Evolutionary conservation across 2,888 invertebrate genomes (phyloP).

Genomic region (Troglohyphantes excavatus): DNA sequence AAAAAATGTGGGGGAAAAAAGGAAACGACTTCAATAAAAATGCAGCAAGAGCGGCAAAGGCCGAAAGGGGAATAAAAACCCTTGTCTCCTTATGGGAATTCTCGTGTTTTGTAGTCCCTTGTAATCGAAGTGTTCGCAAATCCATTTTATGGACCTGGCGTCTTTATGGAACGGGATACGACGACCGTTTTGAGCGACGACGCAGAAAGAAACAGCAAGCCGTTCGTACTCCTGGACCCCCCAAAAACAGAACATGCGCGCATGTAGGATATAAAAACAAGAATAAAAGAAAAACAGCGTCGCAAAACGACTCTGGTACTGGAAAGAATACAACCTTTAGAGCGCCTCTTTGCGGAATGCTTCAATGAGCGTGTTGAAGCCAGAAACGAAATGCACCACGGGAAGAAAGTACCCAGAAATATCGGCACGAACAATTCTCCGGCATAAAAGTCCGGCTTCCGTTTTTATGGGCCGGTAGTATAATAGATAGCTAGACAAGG

Average conservation of each 20-base stretch:
- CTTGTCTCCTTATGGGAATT: conserved; percentile 49
- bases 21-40: conserved; percentile 36
- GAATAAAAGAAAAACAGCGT: neutral
- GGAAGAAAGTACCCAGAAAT: conserved; percentile 52
- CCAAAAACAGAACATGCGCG: neutral
- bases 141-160: conserved; percentile 70
- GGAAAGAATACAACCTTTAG: conserved; percentile 21
- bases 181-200: conserved; percentile 55
- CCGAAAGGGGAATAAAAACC: conserved; percentile 33
- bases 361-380: conserved; percentile 33
- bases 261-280: neutral
- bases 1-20: neutral
- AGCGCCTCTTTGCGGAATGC: conserved; percentile 48
- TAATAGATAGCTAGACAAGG: conserved; percentile 55
- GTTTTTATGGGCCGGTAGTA: conserved; percentile 58
- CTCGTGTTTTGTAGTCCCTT: conserved; percentile 68
- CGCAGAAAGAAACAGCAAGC: conserved; percentile 25
- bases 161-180: conserved; percentile 70
- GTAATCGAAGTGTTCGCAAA: conserved; percentile 76
- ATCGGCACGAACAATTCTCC: conserved; percentile 62
- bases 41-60: neutral
- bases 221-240: neutral
- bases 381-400: neutral
- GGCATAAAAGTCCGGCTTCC: conserved; percentile 59
- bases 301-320: conserved; percentile 28